Conservation (phyloP, 2,797 vertebrate genomes). For the Chrosomus eos region DNA sequence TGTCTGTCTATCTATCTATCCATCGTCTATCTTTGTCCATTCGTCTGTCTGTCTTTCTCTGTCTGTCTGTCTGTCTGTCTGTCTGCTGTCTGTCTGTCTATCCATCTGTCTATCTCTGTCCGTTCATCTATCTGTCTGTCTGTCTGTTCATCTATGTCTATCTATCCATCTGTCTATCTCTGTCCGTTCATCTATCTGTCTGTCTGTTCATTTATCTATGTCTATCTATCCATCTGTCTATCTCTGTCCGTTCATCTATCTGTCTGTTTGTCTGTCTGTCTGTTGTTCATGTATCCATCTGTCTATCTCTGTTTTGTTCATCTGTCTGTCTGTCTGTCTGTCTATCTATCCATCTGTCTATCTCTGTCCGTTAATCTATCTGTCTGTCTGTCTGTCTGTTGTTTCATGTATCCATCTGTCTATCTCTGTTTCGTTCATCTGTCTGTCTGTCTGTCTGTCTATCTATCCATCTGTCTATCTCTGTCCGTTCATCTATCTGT, state of each 20-base stretch:
- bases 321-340: too few relatives aligned
- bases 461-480: too few relatives aligned
- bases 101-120: accelerated
- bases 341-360: too few relatives aligned
- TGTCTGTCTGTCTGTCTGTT: too few relatives aligned
- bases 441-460: too few relatives aligned
- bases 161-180: too few relatives aligned
- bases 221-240: not conserved
- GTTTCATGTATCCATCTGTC: not conserved
- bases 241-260: too few relatives aligned
- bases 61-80: accelerated
- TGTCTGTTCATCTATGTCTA: too few relatives aligned
- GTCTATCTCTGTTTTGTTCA: not conserved
- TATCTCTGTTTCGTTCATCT: not conserved
- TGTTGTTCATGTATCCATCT: not conserved
- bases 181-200: too few relatives aligned
- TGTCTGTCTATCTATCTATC: accelerated
- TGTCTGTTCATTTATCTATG: too few relatives aligned
- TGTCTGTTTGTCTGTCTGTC: accelerated
- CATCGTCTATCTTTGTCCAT: accelerated
- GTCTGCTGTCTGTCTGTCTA: accelerated
- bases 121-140: accelerated
- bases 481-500: too few relatives aligned
- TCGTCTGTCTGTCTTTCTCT: not conserved
- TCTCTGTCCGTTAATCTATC: too few relatives aligned